Percentiles rank a stretch among this genome's conserved stretches.
Conservation (phyloP, 2,113 vertebrate species). For the Xiphorhynchus elegans region DNA sequence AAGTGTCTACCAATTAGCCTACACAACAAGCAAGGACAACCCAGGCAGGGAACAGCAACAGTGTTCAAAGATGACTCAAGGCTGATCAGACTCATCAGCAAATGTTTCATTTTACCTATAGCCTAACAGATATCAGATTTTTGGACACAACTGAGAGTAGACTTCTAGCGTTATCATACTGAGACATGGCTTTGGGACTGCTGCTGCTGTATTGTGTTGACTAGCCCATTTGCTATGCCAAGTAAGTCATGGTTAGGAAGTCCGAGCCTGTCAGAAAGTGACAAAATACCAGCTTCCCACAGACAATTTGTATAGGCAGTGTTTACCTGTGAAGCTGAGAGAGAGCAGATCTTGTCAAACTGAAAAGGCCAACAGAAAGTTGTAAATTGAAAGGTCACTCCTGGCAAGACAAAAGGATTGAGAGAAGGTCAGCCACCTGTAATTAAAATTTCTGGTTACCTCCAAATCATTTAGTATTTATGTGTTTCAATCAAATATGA, state of each 20-base stretch:
- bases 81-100: not conserved
- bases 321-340: conserved; percentile 34
- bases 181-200: not conserved
- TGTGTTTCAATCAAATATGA: not conserved
- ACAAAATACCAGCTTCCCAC: not conserved
- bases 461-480: conserved; percentile 1
- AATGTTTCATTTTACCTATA: not conserved
- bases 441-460: conserved; percentile 45
- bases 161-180: not conserved
- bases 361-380: conserved; percentile 68
- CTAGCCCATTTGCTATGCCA: not conserved
- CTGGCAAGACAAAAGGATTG: conserved; percentile 27
- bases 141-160: not conserved
- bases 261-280: not conserved
- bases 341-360: conserved; percentile 35
- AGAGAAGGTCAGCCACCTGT: conserved; percentile 34
- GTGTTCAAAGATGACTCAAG: not conserved
- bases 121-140: not conserved
- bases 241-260: not conserved
- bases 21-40: not conserved
- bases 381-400: conserved; percentile 71
- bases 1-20: not conserved
- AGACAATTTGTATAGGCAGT: conserved; percentile 15
- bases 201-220: not conserved
- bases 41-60: not conserved